Conservation (phyloP, 37 sponge, comb jelly and placozoan genomes). For the Corticium candelabrum region DNA sequence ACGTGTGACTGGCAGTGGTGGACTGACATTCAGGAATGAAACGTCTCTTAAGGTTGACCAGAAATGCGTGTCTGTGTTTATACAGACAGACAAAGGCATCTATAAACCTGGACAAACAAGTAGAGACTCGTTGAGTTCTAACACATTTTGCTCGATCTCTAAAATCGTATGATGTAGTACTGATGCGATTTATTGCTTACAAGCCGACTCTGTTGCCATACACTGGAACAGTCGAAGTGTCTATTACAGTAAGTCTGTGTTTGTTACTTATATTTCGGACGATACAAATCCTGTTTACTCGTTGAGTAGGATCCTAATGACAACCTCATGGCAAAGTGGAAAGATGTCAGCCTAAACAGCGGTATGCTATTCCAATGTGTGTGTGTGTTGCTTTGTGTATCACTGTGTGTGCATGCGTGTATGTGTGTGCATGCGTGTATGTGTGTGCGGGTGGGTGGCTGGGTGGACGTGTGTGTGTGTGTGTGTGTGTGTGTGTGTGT, state of each 20-base stretch:
- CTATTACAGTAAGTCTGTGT: neutral
- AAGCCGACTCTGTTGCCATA: neutral
- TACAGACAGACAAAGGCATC: conserved; percentile 19
- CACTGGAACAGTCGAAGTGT: neutral
- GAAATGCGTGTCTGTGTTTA: conserved; percentile 1
- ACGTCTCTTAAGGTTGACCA: neutral
- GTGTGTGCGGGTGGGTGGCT: no score
- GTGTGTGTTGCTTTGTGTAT: no score
- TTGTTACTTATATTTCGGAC: no score
- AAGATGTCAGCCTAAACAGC: neutral
- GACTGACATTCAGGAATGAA: conserved; percentile 10
- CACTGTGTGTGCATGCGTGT: no score
- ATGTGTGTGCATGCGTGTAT: no score
- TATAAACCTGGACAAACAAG: conserved; percentile 14
- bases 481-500: no score
- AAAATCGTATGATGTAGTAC: no score
- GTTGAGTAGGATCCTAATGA: neutral
- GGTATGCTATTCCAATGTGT: neutral
- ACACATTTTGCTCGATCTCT: no score
- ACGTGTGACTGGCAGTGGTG: conserved; percentile 6
- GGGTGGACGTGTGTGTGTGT: no score
- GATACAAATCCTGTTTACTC: no score
- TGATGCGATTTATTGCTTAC: neutral
- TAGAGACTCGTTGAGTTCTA: no score
- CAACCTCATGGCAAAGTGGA: neutral